These are phyloP conservation scores for Sylvietta virens DNA, from an alignment of 2,113 vertebrate genomes.

Conservation along the genomic window DNA sequence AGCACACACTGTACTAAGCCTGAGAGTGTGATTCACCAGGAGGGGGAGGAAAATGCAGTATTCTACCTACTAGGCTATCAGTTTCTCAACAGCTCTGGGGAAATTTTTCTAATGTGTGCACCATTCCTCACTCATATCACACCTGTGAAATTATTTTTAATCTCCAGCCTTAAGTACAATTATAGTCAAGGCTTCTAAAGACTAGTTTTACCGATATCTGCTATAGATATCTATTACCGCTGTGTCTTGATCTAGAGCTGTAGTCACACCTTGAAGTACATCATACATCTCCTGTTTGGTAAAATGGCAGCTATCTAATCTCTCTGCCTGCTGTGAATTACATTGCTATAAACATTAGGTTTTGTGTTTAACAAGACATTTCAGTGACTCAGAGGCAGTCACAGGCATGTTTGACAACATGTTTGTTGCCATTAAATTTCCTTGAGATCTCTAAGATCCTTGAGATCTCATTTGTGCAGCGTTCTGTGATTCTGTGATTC, in stretches of 20 bases:
- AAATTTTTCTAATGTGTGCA: not conserved
- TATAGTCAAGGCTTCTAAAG: not conserved
- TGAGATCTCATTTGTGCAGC: not conserved
- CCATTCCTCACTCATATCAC: not conserved
- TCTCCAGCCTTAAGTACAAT: not conserved
- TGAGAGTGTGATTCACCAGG: not conserved
- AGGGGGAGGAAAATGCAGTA: not conserved
- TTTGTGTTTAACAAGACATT: not conserved
- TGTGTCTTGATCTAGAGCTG: not conserved
- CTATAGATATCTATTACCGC: not conserved
- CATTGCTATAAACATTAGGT: not conserved
- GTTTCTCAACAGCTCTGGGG: not conserved
- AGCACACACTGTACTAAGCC: not conserved
- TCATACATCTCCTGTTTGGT: not conserved
- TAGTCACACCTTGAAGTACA: not conserved
- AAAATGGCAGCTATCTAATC: not conserved
- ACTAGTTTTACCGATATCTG: not conserved
- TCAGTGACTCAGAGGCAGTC: not conserved
- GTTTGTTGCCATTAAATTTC: not conserved
- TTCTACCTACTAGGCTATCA: not conserved
- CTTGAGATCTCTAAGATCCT: not conserved
- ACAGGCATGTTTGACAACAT: not conserved
- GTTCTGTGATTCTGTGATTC: not conserved
- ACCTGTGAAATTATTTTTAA: not conserved
- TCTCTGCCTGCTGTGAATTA: not conserved